Percentiles rank a stretch among this genome's conserved stretches.
These are phyloP conservation scores for Dichetophora obliterata DNA, from an alignment of 2,888 invertebrate species.

Conservation along the genomic window DNA sequence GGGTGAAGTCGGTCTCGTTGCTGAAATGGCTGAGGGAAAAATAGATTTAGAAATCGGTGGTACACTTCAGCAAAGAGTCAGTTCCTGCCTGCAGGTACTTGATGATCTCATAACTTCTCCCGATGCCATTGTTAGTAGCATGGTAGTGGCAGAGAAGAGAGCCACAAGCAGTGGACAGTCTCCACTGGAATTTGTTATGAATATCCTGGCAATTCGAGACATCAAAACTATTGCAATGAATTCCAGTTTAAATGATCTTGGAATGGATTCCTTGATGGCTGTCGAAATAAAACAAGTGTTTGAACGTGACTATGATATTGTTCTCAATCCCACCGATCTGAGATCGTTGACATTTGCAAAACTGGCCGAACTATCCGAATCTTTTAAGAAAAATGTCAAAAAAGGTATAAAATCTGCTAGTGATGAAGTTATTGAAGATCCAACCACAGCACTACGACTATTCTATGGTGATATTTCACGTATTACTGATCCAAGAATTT, in stretches of 20 bases:
- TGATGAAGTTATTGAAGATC: too few species aligned
- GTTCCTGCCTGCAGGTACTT: conserved; percentile 77
- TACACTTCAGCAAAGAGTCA: conserved; percentile 87
- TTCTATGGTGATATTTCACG: conserved; percentile 48
- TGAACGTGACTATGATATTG: conserved; percentile 90
- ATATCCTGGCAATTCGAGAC: conserved; percentile 78
- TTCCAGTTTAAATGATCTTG: conserved; percentile 87
- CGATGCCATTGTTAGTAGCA: conserved; percentile 59
- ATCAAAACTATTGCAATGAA: conserved; percentile 79
- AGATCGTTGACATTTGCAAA: not conserved
- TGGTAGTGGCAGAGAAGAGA: conserved; percentile 89
- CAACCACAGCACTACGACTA: conserved; percentile 69
- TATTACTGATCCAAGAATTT: conserved; percentile 43
- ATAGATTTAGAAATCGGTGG: conserved; percentile 81
- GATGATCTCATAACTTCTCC: conserved; percentile 77
- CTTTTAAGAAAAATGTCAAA: not conserved
- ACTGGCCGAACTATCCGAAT: not conserved
- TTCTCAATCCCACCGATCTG: conserved; percentile 88
- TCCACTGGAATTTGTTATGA: conserved; percentile 80
- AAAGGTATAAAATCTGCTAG: not conserved
- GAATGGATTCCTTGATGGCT: conserved; percentile 98
- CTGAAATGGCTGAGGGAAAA: conserved; percentile 80
- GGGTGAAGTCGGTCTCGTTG: conserved; percentile 88
- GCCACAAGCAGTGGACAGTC: conserved; percentile 75
- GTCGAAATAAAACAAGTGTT: conserved; percentile 95